These are phyloP conservation scores for Empis stercorea DNA, from an alignment of 2,888 invertebrate genomes.

Conservation along the genomic window DNA sequence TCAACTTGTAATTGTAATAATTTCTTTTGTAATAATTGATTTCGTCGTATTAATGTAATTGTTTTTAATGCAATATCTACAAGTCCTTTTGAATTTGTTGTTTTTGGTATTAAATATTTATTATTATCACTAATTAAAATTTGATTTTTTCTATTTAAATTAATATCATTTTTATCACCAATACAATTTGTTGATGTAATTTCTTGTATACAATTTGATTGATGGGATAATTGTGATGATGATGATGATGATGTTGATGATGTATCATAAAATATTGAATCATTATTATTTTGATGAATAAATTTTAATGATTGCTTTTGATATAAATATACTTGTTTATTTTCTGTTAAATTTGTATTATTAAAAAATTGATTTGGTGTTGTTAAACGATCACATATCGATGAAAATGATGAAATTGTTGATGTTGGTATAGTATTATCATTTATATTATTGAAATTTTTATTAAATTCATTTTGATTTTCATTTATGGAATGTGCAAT, in stretches of 20 bases:
- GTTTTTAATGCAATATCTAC: conserved; percentile 51
- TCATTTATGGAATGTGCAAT: no score
- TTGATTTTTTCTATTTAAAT: no score
- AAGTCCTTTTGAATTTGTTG: conserved; percentile 35
- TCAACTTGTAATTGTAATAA: conserved; percentile 47
- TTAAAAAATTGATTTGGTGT: no score
- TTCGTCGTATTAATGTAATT: conserved; percentile 47
- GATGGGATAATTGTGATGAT: not conserved
- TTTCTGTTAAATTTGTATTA: no score
- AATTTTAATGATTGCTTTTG: not conserved
- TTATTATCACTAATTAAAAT: not conserved
- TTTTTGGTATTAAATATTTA: not conserved
- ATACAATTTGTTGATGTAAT: no score
- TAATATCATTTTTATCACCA: no score
- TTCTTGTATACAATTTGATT: no score
- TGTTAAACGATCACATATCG: not conserved
- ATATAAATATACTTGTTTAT: not conserved
- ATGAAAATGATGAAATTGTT: not conserved
- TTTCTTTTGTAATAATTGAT: conserved; percentile 46
- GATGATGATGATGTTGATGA: not conserved
- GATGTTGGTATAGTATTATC: not conserved
- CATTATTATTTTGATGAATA: not conserved
- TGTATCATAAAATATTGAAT: no score
- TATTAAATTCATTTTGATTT: not conserved
- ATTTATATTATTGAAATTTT: not conserved